Percentiles rank a stretch among this genome's conserved stretches.
phyloP scores from a whole-genome alignment of 2,113 vertebrate species.

The Lepidothrix coronata region DNA sequence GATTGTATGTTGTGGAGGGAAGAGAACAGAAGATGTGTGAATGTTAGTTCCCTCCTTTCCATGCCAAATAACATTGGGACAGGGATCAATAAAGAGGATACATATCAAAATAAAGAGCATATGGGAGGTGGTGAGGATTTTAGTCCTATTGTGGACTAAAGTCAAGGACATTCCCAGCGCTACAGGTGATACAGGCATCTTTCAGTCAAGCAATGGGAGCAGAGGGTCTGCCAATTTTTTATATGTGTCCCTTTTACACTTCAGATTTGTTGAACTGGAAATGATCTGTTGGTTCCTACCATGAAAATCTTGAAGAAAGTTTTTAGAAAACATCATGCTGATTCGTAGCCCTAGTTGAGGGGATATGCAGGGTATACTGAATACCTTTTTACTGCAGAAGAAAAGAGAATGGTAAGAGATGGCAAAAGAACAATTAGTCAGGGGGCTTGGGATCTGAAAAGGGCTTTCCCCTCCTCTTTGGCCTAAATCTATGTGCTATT shows the following conservation, averaged over 20 bases:
- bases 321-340: neutral
- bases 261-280: neutral
- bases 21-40: neutral
- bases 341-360: neutral
- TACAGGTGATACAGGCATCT: no score
- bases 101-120: neutral
- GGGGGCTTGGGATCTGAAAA: neutral
- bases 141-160: neutral
- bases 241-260: neutral
- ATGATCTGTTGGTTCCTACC: neutral
- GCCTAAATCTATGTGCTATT: neutral
- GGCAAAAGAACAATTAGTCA: neutral
- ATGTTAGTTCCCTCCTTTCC: neutral
- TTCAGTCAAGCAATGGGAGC: neutral
- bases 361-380: neutral
- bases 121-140: neutral
- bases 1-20: neutral
- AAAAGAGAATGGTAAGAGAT: neutral
- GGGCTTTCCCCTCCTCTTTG: neutral
- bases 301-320: neutral
- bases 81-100: neutral
- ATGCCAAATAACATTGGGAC: neutral
- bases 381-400: neutral
- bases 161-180: neutral
- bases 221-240: neutral